Base-by-base conservation (phyloP, 2,888 invertebrate genomes). In the Pseudococcus longispinus region DNA sequence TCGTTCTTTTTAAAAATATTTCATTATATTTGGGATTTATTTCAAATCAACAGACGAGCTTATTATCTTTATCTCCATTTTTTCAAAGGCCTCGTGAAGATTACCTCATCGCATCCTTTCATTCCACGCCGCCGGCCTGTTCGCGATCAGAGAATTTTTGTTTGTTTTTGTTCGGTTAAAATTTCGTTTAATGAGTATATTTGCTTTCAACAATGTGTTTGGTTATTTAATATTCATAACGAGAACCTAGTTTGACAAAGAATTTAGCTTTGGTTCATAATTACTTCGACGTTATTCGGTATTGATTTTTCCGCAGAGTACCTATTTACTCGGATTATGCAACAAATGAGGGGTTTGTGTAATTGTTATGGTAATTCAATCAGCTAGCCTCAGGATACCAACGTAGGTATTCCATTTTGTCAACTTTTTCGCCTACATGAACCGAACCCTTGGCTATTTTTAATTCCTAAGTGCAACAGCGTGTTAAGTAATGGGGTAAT, bases 281-380 rank as follows among this genome's bases (percentile, higher is more conserved):
- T 70, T 70, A 29, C 70, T 70, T 70, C 29, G 70, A 70, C 70
- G 18, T 65, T 13, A 70, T 70, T 70, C 70, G 29, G 15, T 70
- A 70, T 70, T 29, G 70, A 70, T 70, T 70, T 70, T 26, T 29
- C 15, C 18, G 29, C 60, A 9, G 70, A 29, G 70, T n/a, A n/a
- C n/a, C n/a, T n/a, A 32, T 70, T 29, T 29, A 29, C 37, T 37
- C 37, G 37, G 18, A 70, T 29, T 29, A 9, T 29, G 70, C 29
- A 18, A 29, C 60, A 60, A 8, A 60, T 23, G 70, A 20, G 32
- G 29, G 70, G 5, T 15, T 29, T 18, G 26, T 70, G 5, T 70
- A 70, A 70, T 70, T 29, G 29, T 26, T 70, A 37, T 9, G 37
- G 32, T 70, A 70, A 70, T 70, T 70, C 18, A 18, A 70, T 29